Percentiles rank a stretch among this genome's conserved stretches.
Evolutionary conservation across 2,113 vertebrate genomes (phyloP).

Genomic region (Strix uralensis): DNA sequence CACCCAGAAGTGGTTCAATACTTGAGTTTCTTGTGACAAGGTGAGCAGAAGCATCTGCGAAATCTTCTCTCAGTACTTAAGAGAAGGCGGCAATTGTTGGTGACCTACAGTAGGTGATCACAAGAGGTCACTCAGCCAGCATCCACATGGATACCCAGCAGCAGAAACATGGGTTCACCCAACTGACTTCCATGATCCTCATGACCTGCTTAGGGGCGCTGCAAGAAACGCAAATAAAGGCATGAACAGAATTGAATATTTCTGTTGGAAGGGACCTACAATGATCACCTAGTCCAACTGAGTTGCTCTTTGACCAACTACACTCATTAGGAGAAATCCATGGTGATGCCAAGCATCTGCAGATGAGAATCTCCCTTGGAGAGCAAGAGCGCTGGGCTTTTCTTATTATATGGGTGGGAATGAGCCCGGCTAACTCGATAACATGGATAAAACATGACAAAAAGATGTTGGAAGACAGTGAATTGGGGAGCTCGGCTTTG

Average conservation of each 20-base stretch:
- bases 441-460: background rate
- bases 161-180: background rate
- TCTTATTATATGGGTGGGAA: background rate
- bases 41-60: background rate
- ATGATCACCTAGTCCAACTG: fast-evolving
- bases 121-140: background rate
- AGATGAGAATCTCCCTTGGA: background rate
- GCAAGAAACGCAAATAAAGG: fast-evolving
- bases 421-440: background rate
- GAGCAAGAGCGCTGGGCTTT: background rate
- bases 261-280: background rate
- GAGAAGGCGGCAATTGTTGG: background rate
- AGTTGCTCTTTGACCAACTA: background rate
- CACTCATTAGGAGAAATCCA: background rate
- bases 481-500: background rate
- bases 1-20: background rate
- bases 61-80: background rate
- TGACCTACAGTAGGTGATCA: background rate
- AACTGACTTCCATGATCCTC: background rate
- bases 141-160: background rate
- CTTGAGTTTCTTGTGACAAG: background rate
- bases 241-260: background rate
- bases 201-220: background rate
- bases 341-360: background rate
- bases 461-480: fast-evolving